phyloP scores from a whole-genome alignment of 23 tunicate genomes.

The Phallusia fumigata region DNA sequence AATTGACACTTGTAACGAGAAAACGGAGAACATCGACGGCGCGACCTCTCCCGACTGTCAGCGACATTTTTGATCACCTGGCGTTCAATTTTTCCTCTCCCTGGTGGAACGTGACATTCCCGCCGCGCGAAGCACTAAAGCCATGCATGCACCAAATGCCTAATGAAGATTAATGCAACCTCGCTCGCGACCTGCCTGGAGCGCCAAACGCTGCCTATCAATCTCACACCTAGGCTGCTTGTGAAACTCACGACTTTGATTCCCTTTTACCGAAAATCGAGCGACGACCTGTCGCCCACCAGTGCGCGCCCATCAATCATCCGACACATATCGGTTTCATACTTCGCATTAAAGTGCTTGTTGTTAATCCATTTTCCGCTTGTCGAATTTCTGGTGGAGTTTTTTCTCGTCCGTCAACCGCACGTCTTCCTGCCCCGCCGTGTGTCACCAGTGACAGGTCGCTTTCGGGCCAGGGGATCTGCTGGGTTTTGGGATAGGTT shows the following conservation, averaged over 20 bases:
- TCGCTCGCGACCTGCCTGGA: background rate
- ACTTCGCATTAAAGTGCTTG: constrained; percentile 6
- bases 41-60: no score
- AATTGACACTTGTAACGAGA: no score
- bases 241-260: background rate
- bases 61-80: background rate
- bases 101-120: background rate
- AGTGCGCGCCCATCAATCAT: background rate
- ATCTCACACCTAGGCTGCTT: background rate
- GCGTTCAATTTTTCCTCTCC: background rate
- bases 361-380: constrained; percentile 10
- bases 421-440: background rate
- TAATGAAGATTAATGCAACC: background rate
- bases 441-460: background rate
- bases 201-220: background rate
- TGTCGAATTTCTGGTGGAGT: constrained; percentile 8
- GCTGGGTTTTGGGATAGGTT: background rate
- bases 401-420: constrained; percentile 3
- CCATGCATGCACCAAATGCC: background rate
- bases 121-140: background rate
- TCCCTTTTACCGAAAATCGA: background rate
- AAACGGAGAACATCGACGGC: no score
- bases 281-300: background rate
- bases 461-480: background rate
- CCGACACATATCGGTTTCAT: background rate